Conservation (phyloP, 2,113 vertebrate genomes). For the Hiodon tergisus region DNA sequence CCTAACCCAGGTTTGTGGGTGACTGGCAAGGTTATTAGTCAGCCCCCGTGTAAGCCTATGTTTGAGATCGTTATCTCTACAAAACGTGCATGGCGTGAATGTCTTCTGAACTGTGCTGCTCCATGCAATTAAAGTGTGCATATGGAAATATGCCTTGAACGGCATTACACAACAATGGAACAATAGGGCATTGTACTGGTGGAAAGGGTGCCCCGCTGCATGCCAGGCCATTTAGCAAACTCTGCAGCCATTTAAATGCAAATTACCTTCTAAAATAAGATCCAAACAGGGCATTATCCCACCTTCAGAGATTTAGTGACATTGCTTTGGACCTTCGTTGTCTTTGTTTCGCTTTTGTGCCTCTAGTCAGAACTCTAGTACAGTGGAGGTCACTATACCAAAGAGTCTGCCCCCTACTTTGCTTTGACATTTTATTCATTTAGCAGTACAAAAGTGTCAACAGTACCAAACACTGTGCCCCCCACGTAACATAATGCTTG, state of each 20-base stretch:
- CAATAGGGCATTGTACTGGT: conserved; percentile 19
- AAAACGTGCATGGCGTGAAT: conserved; percentile 23
- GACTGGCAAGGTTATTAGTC: neutral
- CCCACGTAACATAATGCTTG: too few species aligned
- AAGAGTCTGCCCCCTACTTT: too few species aligned
- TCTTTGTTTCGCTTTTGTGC: too few species aligned
- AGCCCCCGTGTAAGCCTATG: conserved; percentile 36
- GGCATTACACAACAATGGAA: conserved; percentile 9
- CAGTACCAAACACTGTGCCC: too few species aligned
- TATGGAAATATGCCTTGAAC: conserved; percentile 28
- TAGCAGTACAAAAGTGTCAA: too few species aligned
- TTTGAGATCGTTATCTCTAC: conserved; percentile 48
- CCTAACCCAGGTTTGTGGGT: neutral
- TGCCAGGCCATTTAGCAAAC: neutral
- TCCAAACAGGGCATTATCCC: too few species aligned
- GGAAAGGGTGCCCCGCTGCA: neutral
- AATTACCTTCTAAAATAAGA: neutral
- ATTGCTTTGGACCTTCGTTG: too few species aligned
- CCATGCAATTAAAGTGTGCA: conserved; percentile 41
- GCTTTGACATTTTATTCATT: too few species aligned
- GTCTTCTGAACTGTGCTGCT: conserved; percentile 34
- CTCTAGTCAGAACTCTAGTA: too few species aligned
- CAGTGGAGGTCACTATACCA: too few species aligned
- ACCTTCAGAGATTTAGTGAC: too few species aligned
- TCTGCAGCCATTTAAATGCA: neutral